Evolutionary conservation across 2,888 invertebrate species (phyloP).

Genomic region (Noctua pronuba): DNA sequence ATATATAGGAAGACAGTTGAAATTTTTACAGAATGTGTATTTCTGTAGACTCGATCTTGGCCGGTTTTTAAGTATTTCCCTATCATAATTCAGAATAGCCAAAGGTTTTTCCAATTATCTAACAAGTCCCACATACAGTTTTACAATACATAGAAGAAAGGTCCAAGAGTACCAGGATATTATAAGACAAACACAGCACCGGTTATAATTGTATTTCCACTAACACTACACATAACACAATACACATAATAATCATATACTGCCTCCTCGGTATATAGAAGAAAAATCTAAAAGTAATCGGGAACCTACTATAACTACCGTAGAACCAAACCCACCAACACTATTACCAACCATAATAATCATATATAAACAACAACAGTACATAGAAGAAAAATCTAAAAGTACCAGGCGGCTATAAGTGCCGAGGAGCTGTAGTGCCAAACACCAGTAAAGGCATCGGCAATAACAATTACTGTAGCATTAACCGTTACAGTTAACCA

Average conservation of each 20-base stretch:
- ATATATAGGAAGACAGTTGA: too few relatives aligned
- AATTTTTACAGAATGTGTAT: too few relatives aligned
- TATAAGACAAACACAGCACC: not conserved
- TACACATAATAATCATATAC: too few relatives aligned
- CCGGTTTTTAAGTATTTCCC: not conserved
- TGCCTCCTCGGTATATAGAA: not conserved
- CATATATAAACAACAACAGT: constrained; percentile 5
- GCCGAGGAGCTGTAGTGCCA: constrained; percentile 33
- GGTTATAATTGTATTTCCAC: not conserved
- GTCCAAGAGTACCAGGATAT: not conserved
- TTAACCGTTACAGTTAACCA: constrained; percentile 81
- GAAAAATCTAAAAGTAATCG: constrained; percentile 38
- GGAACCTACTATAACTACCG: constrained; percentile 21
- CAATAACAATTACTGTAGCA: constrained; percentile 87
- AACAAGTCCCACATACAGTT: not conserved
- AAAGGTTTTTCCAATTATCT: not conserved
- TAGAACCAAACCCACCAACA: not conserved
- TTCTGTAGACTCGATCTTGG: too few relatives aligned
- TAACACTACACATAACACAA: too few relatives aligned
- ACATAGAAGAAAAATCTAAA: constrained; percentile 43
- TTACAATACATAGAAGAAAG: not conserved
- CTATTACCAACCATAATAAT: not conserved
- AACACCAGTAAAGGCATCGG: constrained; percentile 64
- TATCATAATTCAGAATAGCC: too few relatives aligned
- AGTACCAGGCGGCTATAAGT: constrained; percentile 37